Evolutionary conservation across 2,888 invertebrate genomes (phyloP).

Genomic region (Xestoiulus laeticollis): DNA sequence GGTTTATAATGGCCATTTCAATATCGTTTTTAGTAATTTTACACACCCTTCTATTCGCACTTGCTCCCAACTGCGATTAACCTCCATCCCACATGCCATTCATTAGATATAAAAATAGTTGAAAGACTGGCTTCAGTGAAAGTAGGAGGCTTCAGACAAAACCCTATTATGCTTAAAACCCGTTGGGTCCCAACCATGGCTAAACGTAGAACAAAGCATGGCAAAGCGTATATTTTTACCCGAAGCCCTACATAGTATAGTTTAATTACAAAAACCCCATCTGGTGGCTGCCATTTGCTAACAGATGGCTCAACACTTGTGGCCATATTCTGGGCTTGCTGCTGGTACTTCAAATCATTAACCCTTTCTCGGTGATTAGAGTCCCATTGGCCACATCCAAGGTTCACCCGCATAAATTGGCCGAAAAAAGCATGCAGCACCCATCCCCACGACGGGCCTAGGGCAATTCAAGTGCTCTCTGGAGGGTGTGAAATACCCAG

Average conservation of each 20-base stretch:
- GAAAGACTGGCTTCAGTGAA: neutral
- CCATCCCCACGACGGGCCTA: neutral
- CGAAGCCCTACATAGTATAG: neutral
- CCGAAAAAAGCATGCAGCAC: neutral
- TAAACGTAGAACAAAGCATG: neutral
- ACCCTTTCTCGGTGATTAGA: neutral
- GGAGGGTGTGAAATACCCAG: neutral
- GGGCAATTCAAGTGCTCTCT: neutral
- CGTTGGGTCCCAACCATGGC: neutral
- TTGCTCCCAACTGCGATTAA: neutral
- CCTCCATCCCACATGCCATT: neutral
- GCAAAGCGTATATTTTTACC: neutral
- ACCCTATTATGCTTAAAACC: slow-evolving; percentile 9
- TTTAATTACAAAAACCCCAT: neutral
- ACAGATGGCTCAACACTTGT: neutral
- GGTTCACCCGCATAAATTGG: neutral
- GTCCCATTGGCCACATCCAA: neutral
- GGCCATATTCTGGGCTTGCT: neutral
- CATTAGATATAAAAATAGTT: neutral
- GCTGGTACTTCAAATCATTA: neutral
- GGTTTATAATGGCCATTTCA: neutral
- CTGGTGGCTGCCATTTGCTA: neutral
- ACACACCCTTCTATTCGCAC: neutral
- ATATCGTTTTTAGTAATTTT: slow-evolving; percentile 12
- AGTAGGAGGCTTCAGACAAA: neutral